A percentile compares a stretch with the other conserved stretches of the same genome.
Evolutionary conservation across 2,113 vertebrate genomes (phyloP).

Genomic region (Theristicus caerulescens): DNA sequence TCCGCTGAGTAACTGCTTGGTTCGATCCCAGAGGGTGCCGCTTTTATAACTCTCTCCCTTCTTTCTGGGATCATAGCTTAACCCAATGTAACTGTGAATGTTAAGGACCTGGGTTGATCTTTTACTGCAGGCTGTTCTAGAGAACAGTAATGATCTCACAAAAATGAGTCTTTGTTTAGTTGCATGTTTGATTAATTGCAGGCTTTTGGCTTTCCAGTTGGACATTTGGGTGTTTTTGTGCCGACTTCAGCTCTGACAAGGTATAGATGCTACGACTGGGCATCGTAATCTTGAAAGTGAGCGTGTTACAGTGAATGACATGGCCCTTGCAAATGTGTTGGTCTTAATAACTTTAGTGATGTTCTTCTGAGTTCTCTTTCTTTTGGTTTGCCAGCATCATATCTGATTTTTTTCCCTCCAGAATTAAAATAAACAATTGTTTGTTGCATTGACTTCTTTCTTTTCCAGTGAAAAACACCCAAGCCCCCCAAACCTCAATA

Average conservation of each 20-base stretch:
- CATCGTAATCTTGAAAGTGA: neutral
- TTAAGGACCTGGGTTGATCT: neutral
- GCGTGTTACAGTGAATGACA: neutral
- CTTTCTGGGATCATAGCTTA: neutral
- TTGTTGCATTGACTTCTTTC: neutral
- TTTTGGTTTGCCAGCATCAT: neutral
- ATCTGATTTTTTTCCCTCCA: neutral
- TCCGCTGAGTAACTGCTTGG: neutral
- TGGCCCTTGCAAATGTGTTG: neutral
- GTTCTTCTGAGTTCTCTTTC: neutral
- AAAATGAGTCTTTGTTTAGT: neutral
- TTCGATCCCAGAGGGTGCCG: neutral
- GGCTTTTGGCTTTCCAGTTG: neutral
- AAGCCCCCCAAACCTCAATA: neutral
- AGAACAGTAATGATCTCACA: neutral
- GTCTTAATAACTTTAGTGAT: neutral
- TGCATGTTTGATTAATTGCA: neutral
- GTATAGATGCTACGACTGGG: neutral
- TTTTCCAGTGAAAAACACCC: neutral
- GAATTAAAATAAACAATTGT: neutral
- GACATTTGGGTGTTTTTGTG: neutral
- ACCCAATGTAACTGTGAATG: neutral
- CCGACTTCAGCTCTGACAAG: neutral
- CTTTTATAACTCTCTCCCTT: neutral
- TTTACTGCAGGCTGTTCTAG: neutral